A percentile compares a stretch with the other conserved stretches of the same genome.
These are phyloP conservation scores for Hermodice carunculata DNA, from an alignment of 2,888 invertebrate species.

Conservation along the genomic window DNA sequence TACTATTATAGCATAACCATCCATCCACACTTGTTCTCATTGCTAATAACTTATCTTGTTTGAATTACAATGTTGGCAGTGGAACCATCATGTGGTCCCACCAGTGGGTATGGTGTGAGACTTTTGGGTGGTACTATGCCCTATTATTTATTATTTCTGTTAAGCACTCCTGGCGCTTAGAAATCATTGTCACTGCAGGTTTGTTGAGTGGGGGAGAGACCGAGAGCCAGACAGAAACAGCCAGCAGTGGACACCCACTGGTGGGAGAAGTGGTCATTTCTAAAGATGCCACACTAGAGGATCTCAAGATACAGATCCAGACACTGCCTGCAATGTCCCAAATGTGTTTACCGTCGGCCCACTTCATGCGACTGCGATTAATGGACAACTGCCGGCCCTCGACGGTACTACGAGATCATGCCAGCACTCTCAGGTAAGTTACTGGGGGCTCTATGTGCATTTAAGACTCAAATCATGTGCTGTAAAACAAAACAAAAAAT, in stretches of 20 bases:
- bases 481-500: background rate
- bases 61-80: too few species aligned
- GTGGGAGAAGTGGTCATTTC: slow-evolving; percentile 64
- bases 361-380: slow-evolving; percentile 53
- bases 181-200: slow-evolving; percentile 10
- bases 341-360: slow-evolving; percentile 39
- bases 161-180: too few species aligned
- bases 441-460: background rate
- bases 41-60: too few species aligned
- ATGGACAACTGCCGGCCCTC: slow-evolving; percentile 44
- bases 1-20: too few species aligned
- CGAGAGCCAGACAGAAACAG: background rate
- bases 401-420: slow-evolving; percentile 47
- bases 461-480: background rate
- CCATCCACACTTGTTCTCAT: too few species aligned
- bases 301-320: slow-evolving; percentile 58
- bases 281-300: slow-evolving; percentile 56
- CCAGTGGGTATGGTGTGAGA: too few species aligned
- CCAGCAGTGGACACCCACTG: background rate
- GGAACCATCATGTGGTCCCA: too few species aligned
- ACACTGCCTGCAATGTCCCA: slow-evolving; percentile 42
- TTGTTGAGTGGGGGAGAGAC: slow-evolving; percentile 7
- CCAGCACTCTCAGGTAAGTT: slow-evolving; percentile 55
- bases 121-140: too few species aligned
- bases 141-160: too few species aligned